Evolutionary conservation across 1,140 invertebrate species (phyloP), one percentile per base, ranked within the genome.

Genomic region (Cotesia glomerata): DNA sequence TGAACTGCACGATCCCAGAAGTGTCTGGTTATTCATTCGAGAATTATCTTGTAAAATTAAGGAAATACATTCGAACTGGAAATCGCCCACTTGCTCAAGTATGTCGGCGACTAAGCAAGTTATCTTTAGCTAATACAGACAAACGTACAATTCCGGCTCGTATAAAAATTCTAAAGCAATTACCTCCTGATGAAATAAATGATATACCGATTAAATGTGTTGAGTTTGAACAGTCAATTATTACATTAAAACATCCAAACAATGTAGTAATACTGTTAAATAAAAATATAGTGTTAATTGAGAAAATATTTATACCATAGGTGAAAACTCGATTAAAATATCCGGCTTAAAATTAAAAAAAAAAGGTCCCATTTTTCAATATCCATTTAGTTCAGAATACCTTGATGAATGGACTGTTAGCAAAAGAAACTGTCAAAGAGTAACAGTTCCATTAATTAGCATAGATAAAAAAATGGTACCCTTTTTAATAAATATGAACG

Each of bases 181-280:
- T 59, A 45, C 8, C 18, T 2, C 52, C 5, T 0, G n/a, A 59
- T 58, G 2, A n/a, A n/a, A 0, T 5, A 4, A 56, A 56, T 8
- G 9, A 36, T 39, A n/a, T n/a, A 5, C 2, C 26, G 0, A 63
- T 71, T 2, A 71, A 71, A 64, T 1, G 36, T 11, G 1, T 71
- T 5, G 32, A 64, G 49, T 64, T 49, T n/a, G 64, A 64, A 34
- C 26, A 14, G 14, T 16, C 14, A 1, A 54, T 35, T 26, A 7
- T 71, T 52, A 63, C 59, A 13, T n/a, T 39, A 54, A 64, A 63
- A 54, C 9, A 36, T 16, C 61, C 69, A 34, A n/a, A 71, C 64
- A 71, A 71, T n/a, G 52, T 18, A 4, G 61, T 71, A n/a, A 35
- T 71, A n/a, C n/a, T 71, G 32, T 11, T 26, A 2, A 63, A 64